These are phyloP conservation scores for Tragelaphus strepsiceros DNA, from an alignment of 2,113 vertebrate genomes.

Conservation along the genomic window DNA sequence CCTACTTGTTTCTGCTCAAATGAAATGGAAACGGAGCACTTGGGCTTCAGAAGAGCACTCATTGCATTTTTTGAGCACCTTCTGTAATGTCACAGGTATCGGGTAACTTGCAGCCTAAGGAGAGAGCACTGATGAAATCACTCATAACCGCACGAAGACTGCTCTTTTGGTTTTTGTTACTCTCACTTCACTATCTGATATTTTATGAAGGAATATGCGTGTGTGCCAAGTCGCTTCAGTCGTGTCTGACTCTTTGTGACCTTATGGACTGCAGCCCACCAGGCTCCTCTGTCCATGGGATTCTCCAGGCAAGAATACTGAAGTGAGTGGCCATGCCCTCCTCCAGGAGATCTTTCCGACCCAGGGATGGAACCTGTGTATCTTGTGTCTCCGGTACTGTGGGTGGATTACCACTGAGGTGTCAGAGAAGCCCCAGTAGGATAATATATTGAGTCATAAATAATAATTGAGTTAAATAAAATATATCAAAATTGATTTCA, in stretches of 20 bases:
- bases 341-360: not conserved
- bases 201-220: not conserved
- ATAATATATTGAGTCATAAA: not conserved
- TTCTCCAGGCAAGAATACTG: not conserved
- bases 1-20: not conserved
- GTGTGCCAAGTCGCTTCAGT: not conserved
- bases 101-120: not conserved
- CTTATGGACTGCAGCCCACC: not conserved
- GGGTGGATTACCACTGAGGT: not conserved
- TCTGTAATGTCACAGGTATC: not conserved
- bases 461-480: conserved; percentile 1
- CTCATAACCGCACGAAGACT: not conserved
- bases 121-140: not conserved
- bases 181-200: not conserved
- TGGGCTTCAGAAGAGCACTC: not conserved
- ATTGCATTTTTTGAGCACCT: not conserved
- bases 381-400: not conserved
- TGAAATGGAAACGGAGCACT: not conserved
- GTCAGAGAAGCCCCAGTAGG: not conserved
- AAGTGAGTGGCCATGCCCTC: not conserved
- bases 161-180: not conserved
- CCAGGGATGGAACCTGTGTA: not conserved
- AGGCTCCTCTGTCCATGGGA: not conserved
- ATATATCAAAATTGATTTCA: conserved; percentile 15
- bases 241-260: not conserved